A percentile compares a stretch with the other conserved stretches of the same genome.
These are phyloP conservation scores for Tetragonula clypearis DNA, from an alignment of 1,140 invertebrate species.

Conservation along the genomic window DNA sequence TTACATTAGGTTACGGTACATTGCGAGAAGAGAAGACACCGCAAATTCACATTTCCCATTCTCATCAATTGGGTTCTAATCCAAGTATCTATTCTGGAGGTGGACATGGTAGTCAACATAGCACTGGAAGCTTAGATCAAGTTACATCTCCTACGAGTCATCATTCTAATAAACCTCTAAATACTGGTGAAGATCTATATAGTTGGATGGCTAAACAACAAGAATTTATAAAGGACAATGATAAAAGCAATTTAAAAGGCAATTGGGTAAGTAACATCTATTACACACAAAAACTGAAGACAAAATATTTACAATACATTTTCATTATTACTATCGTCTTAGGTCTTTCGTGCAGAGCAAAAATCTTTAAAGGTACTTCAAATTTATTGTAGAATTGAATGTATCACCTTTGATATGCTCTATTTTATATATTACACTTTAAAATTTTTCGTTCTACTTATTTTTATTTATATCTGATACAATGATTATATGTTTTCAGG, in stretches of 20 bases:
- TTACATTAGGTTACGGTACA: conserved; percentile 86
- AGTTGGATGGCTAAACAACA: conserved; percentile 98
- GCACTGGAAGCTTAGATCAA: conserved; percentile 78
- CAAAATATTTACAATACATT: not conserved
- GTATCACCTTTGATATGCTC: not conserved
- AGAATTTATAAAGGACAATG: conserved; percentile 83
- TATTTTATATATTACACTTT: not conserved
- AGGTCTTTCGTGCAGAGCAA: conserved; percentile 80
- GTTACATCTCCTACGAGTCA: conserved; percentile 76
- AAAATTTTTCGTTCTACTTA: not conserved
- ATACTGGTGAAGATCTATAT: conserved; percentile 92
- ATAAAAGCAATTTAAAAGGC: conserved; percentile 79
- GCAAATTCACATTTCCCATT: conserved; percentile 76
- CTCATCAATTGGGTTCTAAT: conserved; percentile 83
- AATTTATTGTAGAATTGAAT: conserved; percentile 27
- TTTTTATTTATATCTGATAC: not conserved
- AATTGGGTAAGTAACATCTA: conserved; percentile 76
- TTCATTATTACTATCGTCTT: conserved; percentile 42
- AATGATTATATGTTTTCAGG: conserved; percentile 73
- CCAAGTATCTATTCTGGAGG: conserved; percentile 84
- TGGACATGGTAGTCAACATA: conserved; percentile 81
- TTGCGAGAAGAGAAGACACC: conserved; percentile 87
- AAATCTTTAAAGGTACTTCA: conserved; percentile 77
- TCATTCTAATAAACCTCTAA: conserved; percentile 73
- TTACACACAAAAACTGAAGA: not conserved